A percentile compares a stretch with the other conserved stretches of the same genome.
Evolutionary conservation across 2,797 vertebrate genomes (phyloP).

Genomic region (Phylloscopus collybita): DNA sequence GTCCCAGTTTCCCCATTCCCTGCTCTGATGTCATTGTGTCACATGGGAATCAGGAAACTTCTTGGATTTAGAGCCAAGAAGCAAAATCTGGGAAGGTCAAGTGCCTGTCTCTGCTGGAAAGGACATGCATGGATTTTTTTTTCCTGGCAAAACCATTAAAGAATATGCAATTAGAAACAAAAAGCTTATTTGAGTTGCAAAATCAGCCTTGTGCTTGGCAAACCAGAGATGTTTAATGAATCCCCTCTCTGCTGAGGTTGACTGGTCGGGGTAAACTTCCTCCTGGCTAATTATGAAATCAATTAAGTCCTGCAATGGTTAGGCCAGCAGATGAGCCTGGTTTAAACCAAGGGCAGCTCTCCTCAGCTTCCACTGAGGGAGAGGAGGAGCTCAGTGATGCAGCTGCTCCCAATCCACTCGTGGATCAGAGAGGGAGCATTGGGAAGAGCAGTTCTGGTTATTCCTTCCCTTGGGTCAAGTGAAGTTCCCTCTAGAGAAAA

Average conservation of each 20-base stretch:
- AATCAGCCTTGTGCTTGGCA: slow-evolving; percentile 41
- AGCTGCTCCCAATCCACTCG: not conserved
- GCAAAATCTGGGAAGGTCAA: not conserved
- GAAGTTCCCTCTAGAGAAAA: not conserved
- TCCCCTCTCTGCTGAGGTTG: not conserved
- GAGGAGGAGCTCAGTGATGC: not conserved
- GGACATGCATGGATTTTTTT: not conserved
- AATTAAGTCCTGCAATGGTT: not conserved
- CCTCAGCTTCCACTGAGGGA: not conserved
- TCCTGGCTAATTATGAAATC: not conserved
- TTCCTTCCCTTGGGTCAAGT: not conserved
- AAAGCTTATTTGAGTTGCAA: slow-evolving; percentile 34
- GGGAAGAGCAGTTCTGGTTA: not conserved
- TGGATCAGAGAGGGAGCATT: accelerated
- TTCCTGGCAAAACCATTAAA: slow-evolving; percentile 39
- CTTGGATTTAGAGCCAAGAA: slow-evolving; percentile 15
- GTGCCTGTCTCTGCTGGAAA: not conserved
- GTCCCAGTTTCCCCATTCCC: not conserved
- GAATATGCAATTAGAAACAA: not conserved
- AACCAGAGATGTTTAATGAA: not conserved
- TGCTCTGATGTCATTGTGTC: not conserved
- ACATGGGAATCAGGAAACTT: not conserved
- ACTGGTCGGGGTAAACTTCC: not conserved
- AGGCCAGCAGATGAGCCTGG: not conserved
- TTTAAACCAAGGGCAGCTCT: not conserved